Base-by-base conservation (phyloP, 2,888 invertebrate species). In the Epistrophe grossulariae region DNA sequence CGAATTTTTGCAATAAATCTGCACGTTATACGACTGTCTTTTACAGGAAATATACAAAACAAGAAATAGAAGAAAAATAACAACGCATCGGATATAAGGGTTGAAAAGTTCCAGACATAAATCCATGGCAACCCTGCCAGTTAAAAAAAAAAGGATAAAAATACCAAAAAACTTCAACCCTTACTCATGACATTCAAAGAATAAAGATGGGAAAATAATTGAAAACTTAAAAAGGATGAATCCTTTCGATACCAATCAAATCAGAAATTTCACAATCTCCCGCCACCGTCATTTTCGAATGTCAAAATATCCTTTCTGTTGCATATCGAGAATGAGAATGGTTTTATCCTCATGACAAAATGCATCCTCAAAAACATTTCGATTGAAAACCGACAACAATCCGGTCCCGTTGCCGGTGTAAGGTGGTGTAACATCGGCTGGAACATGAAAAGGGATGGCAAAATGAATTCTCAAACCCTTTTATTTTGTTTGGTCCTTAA, bases 1-100 rank as follows among this genome's bases (percentile, higher is more conserved):
- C 48, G 81, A 82, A 79, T 85, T 85, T 74, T 85, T 73, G 85
- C 82, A 78, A 85, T 85, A 85, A 85, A 85, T 85, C 85, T 82
- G 73, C 43, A 50, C 78, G 66, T 24, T 68, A 31, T 31, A 55
- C 70, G 72, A 82, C 55, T 79, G 78, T 80, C 80, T 72, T 77
- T 59, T 59, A n/a, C 80, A 72, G 73, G 45, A 74, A 55, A 80
- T 38, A 80, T 38, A 70, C 74, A 24, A 60, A 72, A 80, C 60
- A 77, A 77, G 40, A 28, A 55, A 55, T 1, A 31, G 15, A 43
- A 15, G 6, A 15, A 9, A 35, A 50, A 80, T 60, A 43, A 31
- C 43, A 81, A 81, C 81, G 81, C 74, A 74, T 13, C 17, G 28
- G 28, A 84, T 70, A 71, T 79, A 76, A 68, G 77, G 80, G 84